A percentile compares a stretch with the other conserved stretches of the same genome.
Conservation (phyloP, 2,888 invertebrate species). For the Noctua janthe region DNA sequence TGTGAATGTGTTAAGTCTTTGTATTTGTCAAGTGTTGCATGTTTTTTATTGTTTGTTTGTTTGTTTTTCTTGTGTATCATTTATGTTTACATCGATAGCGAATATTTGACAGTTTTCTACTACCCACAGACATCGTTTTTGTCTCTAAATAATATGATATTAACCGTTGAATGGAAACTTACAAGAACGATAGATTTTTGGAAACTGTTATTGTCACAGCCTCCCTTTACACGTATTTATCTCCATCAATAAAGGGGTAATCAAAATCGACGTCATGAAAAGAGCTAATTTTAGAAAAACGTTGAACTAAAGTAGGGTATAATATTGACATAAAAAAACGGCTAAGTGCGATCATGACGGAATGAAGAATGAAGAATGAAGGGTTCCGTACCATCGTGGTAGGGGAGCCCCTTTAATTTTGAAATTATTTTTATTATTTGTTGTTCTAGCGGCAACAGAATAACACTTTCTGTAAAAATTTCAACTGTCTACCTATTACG, state of each 20-base stretch:
- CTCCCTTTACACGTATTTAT: neutral
- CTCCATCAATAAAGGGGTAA: neutral
- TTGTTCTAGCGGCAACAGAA: no score
- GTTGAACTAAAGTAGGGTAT: neutral
- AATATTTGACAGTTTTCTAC: neutral
- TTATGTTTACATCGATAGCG: slow-evolving; percentile 60
- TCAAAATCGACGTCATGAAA: neutral
- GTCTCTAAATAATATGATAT: neutral
- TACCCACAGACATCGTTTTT: neutral
- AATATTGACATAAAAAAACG: no score
- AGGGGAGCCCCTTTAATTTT: no score
- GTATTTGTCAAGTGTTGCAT: slow-evolving; percentile 74
- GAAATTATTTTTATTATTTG: no score
- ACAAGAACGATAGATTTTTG: neutral
- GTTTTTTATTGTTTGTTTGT: slow-evolving; percentile 66
- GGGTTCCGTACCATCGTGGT: no score
- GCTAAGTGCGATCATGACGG: no score
- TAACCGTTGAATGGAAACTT: neutral
- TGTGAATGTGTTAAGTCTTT: slow-evolving; percentile 81
- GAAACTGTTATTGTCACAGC: neutral
- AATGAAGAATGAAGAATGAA: no score
- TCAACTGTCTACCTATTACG: no score
- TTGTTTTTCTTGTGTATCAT: slow-evolving; percentile 67
- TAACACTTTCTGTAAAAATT: no score
- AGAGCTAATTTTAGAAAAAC: neutral